These are phyloP conservation scores for Oxygymnocypris stewartii DNA, from an alignment of 2,113 vertebrate genomes.

Conservation along the genomic window DNA sequence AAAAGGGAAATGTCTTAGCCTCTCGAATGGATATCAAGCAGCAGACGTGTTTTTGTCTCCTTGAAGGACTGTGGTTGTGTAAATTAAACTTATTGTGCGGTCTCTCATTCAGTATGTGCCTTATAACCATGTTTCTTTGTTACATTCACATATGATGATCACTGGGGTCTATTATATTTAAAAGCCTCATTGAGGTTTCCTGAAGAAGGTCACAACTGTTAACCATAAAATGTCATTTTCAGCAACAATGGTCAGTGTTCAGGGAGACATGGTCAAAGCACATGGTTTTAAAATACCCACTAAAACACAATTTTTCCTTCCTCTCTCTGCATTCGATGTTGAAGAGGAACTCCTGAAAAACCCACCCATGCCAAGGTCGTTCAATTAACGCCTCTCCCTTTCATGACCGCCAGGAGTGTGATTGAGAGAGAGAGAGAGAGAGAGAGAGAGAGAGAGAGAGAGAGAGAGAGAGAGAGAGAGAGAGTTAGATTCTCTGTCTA, in stretches of 20 bases:
- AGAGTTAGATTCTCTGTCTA: constrained; percentile 61
- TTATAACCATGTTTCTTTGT: constrained; percentile 21
- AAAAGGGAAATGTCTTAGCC: not conserved
- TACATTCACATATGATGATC: constrained; percentile 38
- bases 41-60: not conserved
- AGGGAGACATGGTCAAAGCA: constrained; percentile 57
- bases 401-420: constrained; percentile 63
- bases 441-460: constrained; percentile 33
- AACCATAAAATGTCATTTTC: constrained; percentile 60
- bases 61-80: not conserved
- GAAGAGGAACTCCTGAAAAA: constrained; percentile 62
- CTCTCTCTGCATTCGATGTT: constrained; percentile 58
- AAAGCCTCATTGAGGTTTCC: constrained; percentile 48
- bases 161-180: constrained; percentile 49
- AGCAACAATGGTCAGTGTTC: constrained; percentile 57
- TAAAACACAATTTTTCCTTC: constrained; percentile 62
- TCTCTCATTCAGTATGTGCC: not conserved
- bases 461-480: constrained; percentile 2
- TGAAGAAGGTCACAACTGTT: constrained; percentile 55
- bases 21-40: not conserved
- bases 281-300: constrained; percentile 56
- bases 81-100: not conserved
- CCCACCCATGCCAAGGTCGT: constrained; percentile 65
- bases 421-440: constrained; percentile 58
- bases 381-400: constrained; percentile 69